Percentiles rank a stretch among this genome's conserved stretches.
Conservation (phyloP, 1,140 invertebrate species). For the Phortica variegata region DNA sequence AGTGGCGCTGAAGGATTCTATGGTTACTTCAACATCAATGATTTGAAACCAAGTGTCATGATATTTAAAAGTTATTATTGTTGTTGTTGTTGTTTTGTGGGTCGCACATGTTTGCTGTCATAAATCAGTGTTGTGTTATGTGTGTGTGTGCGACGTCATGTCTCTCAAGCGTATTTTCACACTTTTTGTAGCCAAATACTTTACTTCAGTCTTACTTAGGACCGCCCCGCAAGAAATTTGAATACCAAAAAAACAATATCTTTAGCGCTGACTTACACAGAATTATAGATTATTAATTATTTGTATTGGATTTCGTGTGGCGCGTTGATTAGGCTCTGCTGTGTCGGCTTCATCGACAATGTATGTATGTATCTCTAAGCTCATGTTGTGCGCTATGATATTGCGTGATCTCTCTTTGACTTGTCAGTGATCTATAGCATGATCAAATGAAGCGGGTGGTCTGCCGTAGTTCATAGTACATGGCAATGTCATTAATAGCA, state of each 20-base stretch:
- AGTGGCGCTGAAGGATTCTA: conserved; percentile 49
- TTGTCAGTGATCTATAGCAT: no score
- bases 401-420: no score
- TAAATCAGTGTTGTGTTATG: conserved; percentile 51
- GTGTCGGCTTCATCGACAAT: conserved; percentile 4
- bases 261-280: conserved; percentile 1
- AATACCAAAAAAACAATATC: conserved; percentile 24
- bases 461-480: conserved; percentile 20
- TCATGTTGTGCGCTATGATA: no score
- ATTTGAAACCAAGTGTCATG: conserved; percentile 8
- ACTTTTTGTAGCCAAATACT: conserved; percentile 38
- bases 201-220: neutral
- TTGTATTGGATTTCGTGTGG: conserved; percentile 43
- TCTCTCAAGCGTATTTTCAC: conserved; percentile 50
- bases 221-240: conserved; percentile 30
- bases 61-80: conserved; percentile 5
- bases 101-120: conserved; percentile 54
- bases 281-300: conserved; percentile 40
- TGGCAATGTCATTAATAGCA: conserved; percentile 26
- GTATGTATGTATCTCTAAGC: neutral
- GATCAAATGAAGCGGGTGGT: neutral
- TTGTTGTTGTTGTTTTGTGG: conserved; percentile 29
- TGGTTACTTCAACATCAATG: no score
- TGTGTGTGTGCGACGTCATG: conserved; percentile 36
- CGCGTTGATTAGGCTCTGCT: conserved; percentile 28